phyloP scores from a whole-genome alignment of 2,797 vertebrate genomes.

The Pteropus rufus region DNA sequence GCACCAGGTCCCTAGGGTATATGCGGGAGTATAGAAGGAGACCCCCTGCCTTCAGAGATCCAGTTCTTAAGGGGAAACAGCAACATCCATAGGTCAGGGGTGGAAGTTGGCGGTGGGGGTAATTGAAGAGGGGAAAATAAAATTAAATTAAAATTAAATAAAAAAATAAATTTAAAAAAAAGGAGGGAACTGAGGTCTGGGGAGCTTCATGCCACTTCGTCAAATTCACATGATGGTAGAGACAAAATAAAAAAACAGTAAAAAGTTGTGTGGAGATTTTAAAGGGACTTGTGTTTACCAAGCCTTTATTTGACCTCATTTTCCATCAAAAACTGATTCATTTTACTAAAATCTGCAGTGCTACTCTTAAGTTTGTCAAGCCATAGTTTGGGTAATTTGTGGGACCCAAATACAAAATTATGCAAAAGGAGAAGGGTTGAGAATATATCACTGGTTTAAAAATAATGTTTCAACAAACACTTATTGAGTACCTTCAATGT shows the following conservation, averaged over 20 bases:
- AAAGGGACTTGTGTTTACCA: not conserved
- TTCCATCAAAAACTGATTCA: not conserved
- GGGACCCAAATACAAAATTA: not conserved
- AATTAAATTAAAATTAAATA: too few relatives aligned
- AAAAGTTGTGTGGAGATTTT: not conserved
- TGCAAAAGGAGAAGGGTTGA: not conserved
- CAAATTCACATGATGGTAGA: not conserved
- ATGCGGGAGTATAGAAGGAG: too few relatives aligned
- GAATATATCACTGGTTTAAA: not conserved
- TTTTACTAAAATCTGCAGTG: not conserved
- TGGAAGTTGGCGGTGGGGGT: too few relatives aligned
- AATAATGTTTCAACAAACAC: not conserved
- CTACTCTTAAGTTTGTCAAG: not conserved
- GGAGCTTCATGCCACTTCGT: not conserved
- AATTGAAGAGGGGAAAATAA: too few relatives aligned
- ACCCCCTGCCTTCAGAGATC: too few relatives aligned
- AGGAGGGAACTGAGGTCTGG: not conserved
- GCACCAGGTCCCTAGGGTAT: too few relatives aligned
- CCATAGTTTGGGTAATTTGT: not conserved
- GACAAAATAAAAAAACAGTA: not conserved
- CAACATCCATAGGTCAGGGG: too few relatives aligned
- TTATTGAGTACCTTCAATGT: not conserved
- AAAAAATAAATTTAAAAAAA: not conserved
- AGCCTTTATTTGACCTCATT: not conserved
- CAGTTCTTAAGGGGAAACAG: too few relatives aligned